These are phyloP conservation scores for Habrosyne pyritoides DNA, from an alignment of 2,888 invertebrate genomes.

Conservation along the genomic window DNA sequence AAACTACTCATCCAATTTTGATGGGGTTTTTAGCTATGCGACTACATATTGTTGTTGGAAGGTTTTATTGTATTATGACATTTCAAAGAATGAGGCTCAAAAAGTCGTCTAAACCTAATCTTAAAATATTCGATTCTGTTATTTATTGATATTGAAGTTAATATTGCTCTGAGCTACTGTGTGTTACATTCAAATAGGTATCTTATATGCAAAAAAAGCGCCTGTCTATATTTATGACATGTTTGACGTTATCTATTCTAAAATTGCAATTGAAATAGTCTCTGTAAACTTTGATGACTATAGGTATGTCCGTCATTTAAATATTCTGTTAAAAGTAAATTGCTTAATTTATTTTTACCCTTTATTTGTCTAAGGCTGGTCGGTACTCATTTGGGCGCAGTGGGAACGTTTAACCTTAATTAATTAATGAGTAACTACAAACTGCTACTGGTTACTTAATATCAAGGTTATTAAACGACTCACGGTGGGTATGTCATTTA, in stretches of 20 bases:
- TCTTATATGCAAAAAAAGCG: too few species aligned
- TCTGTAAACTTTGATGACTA: neutral
- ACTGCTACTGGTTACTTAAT: constrained; percentile 8
- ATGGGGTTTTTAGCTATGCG: too few species aligned
- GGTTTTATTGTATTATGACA: too few species aligned
- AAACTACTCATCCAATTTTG: too few species aligned
- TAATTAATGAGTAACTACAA: constrained; percentile 25
- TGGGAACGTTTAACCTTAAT: constrained; percentile 44
- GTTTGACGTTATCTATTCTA: neutral
- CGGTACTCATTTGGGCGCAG: constrained; percentile 9
- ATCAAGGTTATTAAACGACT: neutral
- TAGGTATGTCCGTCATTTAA: constrained; percentile 20
- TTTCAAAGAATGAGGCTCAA: neutral
- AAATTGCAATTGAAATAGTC: neutral
- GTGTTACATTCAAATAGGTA: too few species aligned
- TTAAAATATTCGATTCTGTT: too few species aligned
- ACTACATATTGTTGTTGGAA: too few species aligned
- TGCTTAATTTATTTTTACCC: neutral
- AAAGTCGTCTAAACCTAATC: too few species aligned
- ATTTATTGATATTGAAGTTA: too few species aligned
- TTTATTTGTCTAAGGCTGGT: constrained; percentile 1
- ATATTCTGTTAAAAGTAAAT: constrained; percentile 46
- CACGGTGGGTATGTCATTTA: too few species aligned
- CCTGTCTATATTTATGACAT: too few species aligned
- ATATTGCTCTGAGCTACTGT: too few species aligned